Evolutionary conservation across 2,888 invertebrate species (phyloP), one percentile per base, ranked within the genome.

Genomic region (Crioceris asparagi): DNA sequence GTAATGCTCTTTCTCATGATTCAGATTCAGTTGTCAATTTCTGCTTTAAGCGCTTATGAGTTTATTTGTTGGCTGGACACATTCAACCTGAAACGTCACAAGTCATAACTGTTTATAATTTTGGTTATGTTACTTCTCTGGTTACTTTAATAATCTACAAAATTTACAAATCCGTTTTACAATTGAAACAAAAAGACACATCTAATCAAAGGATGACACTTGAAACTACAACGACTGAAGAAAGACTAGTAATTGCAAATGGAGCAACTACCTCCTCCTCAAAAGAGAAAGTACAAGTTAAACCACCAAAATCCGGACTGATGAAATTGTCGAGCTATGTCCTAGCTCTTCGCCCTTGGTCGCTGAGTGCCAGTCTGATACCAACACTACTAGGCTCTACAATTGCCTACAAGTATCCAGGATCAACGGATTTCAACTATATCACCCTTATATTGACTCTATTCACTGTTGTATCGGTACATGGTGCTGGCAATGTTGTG

Each of bases 401-500:
- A 1, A 69, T 94, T 35, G 90, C 92, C 1, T 88, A 86, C 65
- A 85, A 91, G 53, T 71, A 81, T 39, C 78, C 80, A 14, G 83
- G 80, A 49, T 71, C 79, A 17, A 68, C 72, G 19, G 79, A 80
- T 44, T 90, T 92, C 63, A 86, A 81, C 59, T 77, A 83, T 68
- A 66, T 83, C 41, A 79, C 83, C 0, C 74, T 92, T 47, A 55
- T 92, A 29, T 70, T 90, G 10, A 91, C 92, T 2, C 69, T 87
- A 33, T 77, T 87, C 51, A 92, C 91, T 3, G 83, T 91, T 15
- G 73, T 92, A 41, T 86, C 85, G 1, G 94, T 94, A 3, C 94
- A 96, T 60, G 91, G 92, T 42, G 94, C 94, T 42, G 94, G 93
- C 35, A 96, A 96, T 66, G 81, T 94, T 26, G 93, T 96, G 16